Base-by-base conservation (phyloP, 2,888 invertebrate genomes). In the Therioaphis trifolii region DNA sequence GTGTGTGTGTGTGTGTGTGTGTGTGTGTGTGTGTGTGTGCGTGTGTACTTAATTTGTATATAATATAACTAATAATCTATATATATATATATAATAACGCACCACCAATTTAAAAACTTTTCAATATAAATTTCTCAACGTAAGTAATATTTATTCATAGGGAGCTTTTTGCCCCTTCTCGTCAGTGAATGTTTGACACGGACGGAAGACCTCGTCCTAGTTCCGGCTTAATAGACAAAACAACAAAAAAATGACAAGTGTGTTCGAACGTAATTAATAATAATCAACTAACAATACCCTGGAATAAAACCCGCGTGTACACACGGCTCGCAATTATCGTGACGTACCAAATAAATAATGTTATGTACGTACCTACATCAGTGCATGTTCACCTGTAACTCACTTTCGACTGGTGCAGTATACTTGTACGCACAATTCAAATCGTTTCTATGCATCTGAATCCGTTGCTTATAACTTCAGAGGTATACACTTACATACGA, bases 151-250 rank as follows among this genome's bases (percentile, higher is more conserved):
- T 68, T 5, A 35, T 9, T 49, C 18, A 58, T 18, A 77, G 49
- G 68, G 68, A 40, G 12, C n/a, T 35, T 68, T 78, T 68, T 18
- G 40, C 78, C 40, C 24, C 40, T 24, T n/a, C 52, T 68, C 24
- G 40, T 18, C 35, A 18, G 80, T 82, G 80, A 82, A 82, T 82
- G 80, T 82, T 82, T 82, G 63, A 72, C 35, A 49, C 21, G 63
- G 80, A 72, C 80, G 80, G 80, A 82, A 82, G 80, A 82, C 80
- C 80, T 82, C 80, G 80, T 82, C 80, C 80, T 74, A 82, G 80
- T 82, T 82, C 80, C 80, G 80, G 80, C 27, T 80, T 71, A 61
- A 82, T 72, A 69, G 71, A 80, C 79, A 43, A 79, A 79, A 71
- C 11, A 72, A 52, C 12, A 75, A 71, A 58, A 82, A 82, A 72